Evolutionary conservation across 1,140 invertebrate species (phyloP).

Genomic region (Solenopsis fugax): DNA sequence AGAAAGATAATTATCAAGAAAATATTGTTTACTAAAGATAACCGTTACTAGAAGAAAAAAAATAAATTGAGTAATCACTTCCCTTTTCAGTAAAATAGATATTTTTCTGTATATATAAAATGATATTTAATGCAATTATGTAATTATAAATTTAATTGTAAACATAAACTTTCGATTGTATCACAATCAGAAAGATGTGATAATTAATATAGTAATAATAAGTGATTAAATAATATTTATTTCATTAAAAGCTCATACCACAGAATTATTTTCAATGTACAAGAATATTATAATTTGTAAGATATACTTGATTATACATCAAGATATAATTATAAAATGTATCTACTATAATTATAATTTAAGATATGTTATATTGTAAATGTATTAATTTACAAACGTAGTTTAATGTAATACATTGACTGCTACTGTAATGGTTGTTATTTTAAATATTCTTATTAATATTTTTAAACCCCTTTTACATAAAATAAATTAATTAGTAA

Average conservation of each 20-base stretch:
- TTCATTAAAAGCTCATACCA: background rate
- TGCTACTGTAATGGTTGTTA: background rate
- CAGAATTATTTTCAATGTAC: background rate
- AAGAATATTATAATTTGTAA: conserved; percentile 1
- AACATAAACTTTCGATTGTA: background rate
- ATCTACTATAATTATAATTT: background rate
- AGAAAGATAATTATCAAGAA: no score
- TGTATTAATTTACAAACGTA: background rate
- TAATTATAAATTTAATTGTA: conserved; percentile 34
- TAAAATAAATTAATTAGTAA: conserved; percentile 1
- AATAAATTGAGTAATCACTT: no score
- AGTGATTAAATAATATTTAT: conserved; percentile 31
- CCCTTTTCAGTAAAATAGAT: no score
- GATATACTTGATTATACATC: background rate
- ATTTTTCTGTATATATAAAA: background rate
- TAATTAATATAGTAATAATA: background rate
- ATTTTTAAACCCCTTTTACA: background rate
- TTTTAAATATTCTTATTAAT: background rate
- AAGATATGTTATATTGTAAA: no score
- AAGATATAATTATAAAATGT: background rate
- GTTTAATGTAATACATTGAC: background rate
- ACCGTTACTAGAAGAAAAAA: no score
- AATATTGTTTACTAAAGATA: no score
- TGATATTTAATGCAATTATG: background rate
- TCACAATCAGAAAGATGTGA: background rate